Percentiles rank a stretch among this genome's conserved stretches.
These are phyloP conservation scores for Ophiodon elongatus DNA, from an alignment of 2,113 vertebrate genomes.

Conservation along the genomic window DNA sequence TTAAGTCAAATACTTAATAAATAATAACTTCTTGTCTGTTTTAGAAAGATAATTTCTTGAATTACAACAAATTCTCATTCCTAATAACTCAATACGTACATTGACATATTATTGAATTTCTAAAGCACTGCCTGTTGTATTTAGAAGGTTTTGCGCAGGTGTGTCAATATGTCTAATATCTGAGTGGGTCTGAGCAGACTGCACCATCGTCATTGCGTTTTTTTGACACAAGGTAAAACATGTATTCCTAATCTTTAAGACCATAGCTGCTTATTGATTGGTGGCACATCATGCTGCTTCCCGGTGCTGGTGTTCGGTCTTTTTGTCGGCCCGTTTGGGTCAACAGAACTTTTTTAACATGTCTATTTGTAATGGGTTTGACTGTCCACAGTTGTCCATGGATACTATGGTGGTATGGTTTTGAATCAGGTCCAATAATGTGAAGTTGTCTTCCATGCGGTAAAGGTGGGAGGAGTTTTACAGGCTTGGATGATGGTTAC, in stretches of 20 bases:
- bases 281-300: too few species aligned
- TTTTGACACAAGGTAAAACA: neutral
- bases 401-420: neutral
- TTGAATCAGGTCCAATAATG: neutral
- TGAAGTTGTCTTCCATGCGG: neutral
- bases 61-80: neutral
- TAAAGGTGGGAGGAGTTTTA: neutral
- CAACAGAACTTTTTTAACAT: neutral
- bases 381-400: neutral
- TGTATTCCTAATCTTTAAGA: neutral
- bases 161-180: neutral
- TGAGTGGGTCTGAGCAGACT: neutral
- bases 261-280: neutral
- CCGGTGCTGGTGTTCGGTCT: neutral
- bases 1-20: slow-evolving; percentile 6
- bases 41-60: neutral
- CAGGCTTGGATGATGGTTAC: neutral
- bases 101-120: neutral
- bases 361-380: neutral
- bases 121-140: neutral
- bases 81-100: neutral
- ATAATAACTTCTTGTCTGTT: slow-evolving; percentile 2
- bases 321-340: neutral
- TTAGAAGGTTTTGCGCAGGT: neutral
- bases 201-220: neutral